Base-by-base conservation (phyloP, 2,888 invertebrate species). In the Venusia cambrica region DNA sequence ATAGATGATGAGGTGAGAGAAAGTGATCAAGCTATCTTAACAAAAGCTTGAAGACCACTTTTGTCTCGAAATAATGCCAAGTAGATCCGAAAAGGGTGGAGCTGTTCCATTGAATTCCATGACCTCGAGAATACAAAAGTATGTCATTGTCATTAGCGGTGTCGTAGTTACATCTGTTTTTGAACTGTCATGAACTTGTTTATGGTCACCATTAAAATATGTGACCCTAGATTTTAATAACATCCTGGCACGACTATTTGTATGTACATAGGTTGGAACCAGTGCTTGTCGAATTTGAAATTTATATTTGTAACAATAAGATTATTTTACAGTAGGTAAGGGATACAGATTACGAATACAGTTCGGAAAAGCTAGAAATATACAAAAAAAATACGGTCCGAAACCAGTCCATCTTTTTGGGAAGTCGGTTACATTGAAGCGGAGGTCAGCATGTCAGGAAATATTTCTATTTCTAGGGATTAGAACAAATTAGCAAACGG, bases 21-120 rank as follows among this genome's bases (percentile, higher is more conserved):
- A 35, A 28, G 10, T 22, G 16, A 22, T 10, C 20, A 11, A 36
- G 30, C 36, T 20, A 6, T 11, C 14, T 6, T 25, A 4, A 25
- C 11, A 16, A 2, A 13, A 19, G 6, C 9, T 33, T 19, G 8
- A n/a, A 6, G 2, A 4, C 4, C 12, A 12, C 22, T 12, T 16
- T 2, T 16, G 11, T 14, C 12, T 16, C 27, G 18, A 18, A 22
- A 5, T 27, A 10, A 54, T 51, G 49, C 69, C 18, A 24, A 57
- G 62, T 62, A 68, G 54, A 83, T 74, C 70, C 57, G 71, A 69
- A 80, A 83, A 77, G 65, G 83, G 84, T 67, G 84, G 83, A 73
- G 78, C 64, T 56, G 64, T 57, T 45, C 61, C 59, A 71, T 71
- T 68, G 57, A 68, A 68, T 65, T 67, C 54, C 38, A 48, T 61